Conservation (phyloP, 2,888 invertebrate species). For the Epistrophella euchroma region DNA sequence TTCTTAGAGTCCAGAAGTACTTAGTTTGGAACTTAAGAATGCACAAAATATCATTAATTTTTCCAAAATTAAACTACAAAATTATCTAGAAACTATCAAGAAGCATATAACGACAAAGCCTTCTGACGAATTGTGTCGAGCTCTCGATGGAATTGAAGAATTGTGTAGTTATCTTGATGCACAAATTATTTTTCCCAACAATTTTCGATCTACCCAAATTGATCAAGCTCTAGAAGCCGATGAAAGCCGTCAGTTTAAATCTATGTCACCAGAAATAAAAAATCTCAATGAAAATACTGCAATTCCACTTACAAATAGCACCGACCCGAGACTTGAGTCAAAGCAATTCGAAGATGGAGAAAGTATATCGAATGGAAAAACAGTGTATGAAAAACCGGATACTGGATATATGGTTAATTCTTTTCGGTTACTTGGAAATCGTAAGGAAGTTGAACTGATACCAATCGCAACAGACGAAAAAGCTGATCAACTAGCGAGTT, state of each 20-base stretch:
- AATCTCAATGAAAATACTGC: constrained; percentile 9
- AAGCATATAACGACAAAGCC: constrained; percentile 80
- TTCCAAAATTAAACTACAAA: constrained; percentile 83
- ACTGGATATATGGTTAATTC: constrained; percentile 81
- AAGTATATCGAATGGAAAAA: constrained; percentile 47
- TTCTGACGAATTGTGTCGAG: constrained; percentile 81
- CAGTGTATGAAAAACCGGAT: constrained; percentile 82
- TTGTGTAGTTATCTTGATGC: constrained; percentile 82
- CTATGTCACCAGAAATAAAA: constrained; percentile 29
- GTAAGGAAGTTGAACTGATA: constrained; percentile 82
- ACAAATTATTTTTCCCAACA: constrained; percentile 80
- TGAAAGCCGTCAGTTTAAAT: constrained; percentile 79
- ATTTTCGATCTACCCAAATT: constrained; percentile 79
- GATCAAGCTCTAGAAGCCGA: constrained; percentile 84
- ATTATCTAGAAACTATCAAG: constrained; percentile 83
- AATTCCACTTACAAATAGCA: constrained; percentile 10
- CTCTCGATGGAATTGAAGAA: constrained; percentile 85
- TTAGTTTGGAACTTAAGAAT: constrained; percentile 83
- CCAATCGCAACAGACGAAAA: constrained; percentile 80
- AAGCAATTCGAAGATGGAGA: constrained; percentile 97
- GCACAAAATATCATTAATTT: constrained; percentile 84
- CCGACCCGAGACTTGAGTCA: not conserved
- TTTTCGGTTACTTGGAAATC: constrained; percentile 80
- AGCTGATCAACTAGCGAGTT: constrained; percentile 45
- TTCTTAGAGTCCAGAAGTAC: constrained; percentile 83